Evolutionary conservation across 2,113 vertebrate species (phyloP), one percentile per base, ranked within the genome.

Genomic region (Pygoscelis adeliae): DNA sequence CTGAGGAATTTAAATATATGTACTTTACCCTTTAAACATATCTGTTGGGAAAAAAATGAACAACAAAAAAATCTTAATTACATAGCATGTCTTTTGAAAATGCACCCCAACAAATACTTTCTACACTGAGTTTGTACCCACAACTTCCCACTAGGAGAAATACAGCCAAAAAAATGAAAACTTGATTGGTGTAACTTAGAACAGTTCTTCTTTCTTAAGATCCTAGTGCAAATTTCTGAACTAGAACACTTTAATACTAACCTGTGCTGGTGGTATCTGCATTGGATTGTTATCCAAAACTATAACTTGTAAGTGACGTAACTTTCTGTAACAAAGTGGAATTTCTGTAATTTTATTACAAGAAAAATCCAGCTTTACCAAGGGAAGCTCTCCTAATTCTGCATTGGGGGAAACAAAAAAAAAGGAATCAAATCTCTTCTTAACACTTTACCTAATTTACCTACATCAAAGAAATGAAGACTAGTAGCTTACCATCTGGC

Each of bases 331-430:
- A 95, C 98, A 98, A 95, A 98, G 91, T 66, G 99, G 99, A 96
- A 99, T 99, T 98, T 99, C 99, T 40, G 99, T 99, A 96, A 99
- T 99, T 98, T 99, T 99, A 98, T 99, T 99, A 98, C 99, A 99
- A 82, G 99, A 99, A 97, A 99, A 99, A 98, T 99, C 99, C 94
- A 99, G 98, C 94, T 99, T 99, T 96, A 99, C 99, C 97, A 99
- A 98, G 15, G 99, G 99, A 95, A 99, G 98, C 92, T 99, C 99
- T 67, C 99, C 99, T 97, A 99, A 89, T 97, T 99, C 99, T 99
- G 98, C 88, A 94, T 67, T 94, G 26, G 63, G 65, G 79, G 26
- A 69, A 95, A 95, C 83, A 83, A 79, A 46, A 97, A 85, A 89
- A 4, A 71, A 42, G 42, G 42, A 42, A 72, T 96, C 65, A 96